Base-by-base conservation (phyloP, 2,888 invertebrate genomes). In the Aleiodes alternator region DNA sequence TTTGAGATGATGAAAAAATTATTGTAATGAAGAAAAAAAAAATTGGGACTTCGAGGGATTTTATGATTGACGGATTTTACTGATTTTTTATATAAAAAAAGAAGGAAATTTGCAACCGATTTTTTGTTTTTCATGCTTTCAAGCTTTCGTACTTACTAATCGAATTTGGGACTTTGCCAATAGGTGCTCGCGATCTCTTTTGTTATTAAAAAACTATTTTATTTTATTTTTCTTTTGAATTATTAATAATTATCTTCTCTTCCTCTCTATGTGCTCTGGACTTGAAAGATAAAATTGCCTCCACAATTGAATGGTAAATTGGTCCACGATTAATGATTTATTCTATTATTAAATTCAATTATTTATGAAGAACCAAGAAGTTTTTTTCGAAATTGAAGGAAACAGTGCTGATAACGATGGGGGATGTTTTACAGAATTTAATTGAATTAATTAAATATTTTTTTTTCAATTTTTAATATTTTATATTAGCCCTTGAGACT, bases 61-160 rank as follows among this genome's bases (percentile, higher is more conserved):
- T 16, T 66, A 66, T 50, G 50, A 66, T 66, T 48, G 16, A 16
- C 23, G 50, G 48, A 57, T 66, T 51, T 61, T 16, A 61, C 38
- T 38, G 43, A 23, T 50, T 50, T 50, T 66, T 66, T 29, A 50
- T 66, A 5, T 23, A 23, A 23, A 23, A 23, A 23, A 23, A n/a
- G n/a, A 23, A 23, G n/a, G 50, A 4, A 29, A 66, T 66, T 72
- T 51, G 61, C 64, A 66, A 51, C 64, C 57, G 53, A n/a, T 68
- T 68, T 50, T 11, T 11, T 61, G n/a, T 59, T 50, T 59, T 50
- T 59, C 48, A 59, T 71, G 57, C 56, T 56, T n/a, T 23, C 43
- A 87, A 86, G 83, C 84, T 83, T 82, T 83, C 84, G 87, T 88
- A 88, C 88, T 88, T 88, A 88, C 88, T 82, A 88, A 87, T 23